Conservation (phyloP, 2,797 vertebrate genomes). For the Rhinoraja longicauda region DNA sequence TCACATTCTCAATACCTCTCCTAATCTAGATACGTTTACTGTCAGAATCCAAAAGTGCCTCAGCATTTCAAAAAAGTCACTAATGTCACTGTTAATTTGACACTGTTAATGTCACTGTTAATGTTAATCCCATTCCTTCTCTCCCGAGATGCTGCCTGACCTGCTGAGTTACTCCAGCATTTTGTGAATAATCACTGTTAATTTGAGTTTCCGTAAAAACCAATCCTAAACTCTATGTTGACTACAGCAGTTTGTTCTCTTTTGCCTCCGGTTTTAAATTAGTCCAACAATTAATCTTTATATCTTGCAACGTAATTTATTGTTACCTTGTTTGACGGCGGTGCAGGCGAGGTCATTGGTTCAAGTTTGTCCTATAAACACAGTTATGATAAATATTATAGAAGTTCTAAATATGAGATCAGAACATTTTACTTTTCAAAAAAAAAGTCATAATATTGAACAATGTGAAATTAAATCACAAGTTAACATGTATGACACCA, state of each 20-base stretch:
- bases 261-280: neutral
- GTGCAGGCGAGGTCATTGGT: constrained; percentile 33
- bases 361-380: constrained; percentile 37
- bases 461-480: constrained; percentile 12
- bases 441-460: neutral
- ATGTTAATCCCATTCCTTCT: too few relatives aligned
- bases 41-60: neutral
- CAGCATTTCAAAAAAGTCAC: neutral
- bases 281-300: neutral
- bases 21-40: neutral
- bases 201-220: neutral
- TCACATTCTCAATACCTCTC: neutral
- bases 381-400: neutral
- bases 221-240: neutral
- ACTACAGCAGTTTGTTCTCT: neutral
- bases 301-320: neutral
- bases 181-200: too few relatives aligned
- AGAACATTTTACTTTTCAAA: neutral
- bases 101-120: too few relatives aligned
- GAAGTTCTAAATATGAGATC: neutral
- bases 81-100: neutral
- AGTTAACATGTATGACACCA: neutral
- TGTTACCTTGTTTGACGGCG: constrained; percentile 32
- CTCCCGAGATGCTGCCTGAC: too few relatives aligned
- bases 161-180: too few relatives aligned